Conservation (phyloP, 2,888 invertebrate genomes). For the Dioctria linearis region DNA sequence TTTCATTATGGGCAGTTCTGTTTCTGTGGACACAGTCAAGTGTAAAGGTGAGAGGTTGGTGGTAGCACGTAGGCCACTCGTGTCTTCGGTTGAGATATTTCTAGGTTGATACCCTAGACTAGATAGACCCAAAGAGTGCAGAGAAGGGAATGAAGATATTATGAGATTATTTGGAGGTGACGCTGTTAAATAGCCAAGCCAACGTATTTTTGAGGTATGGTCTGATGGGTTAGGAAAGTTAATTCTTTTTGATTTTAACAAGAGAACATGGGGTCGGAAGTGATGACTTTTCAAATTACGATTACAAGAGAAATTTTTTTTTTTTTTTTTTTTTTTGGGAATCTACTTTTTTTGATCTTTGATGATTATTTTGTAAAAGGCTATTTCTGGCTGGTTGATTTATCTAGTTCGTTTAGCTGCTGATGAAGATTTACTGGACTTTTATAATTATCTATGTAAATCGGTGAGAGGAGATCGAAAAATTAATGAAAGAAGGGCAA, state of each 20-base stretch:
- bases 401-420: constrained; percentile 27
- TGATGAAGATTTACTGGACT: constrained; percentile 29
- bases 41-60: not conserved
- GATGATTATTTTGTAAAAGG: not conserved
- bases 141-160: not conserved
- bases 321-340: not conserved
- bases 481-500: too few relatives aligned
- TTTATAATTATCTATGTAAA: constrained; percentile 31
- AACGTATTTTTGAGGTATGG: constrained; percentile 41
- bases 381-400: constrained; percentile 11
- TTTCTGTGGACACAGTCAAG: not conserved
- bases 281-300: constrained; percentile 42
- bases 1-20: constrained; percentile 24
- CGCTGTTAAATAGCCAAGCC: not conserved
- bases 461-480: too few relatives aligned
- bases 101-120: not conserved
- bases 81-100: not conserved
- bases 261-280: not conserved
- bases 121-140: too few relatives aligned
- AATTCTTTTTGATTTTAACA: constrained; percentile 37
- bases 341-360: constrained; percentile 12
- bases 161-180: constrained; percentile 13
- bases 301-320: constrained; percentile 15
- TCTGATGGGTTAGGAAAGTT: constrained; percentile 27
- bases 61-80: constrained; percentile 1